Conservation (phyloP, 2,113 vertebrate genomes). For the Antechinus flavipes region DNA sequence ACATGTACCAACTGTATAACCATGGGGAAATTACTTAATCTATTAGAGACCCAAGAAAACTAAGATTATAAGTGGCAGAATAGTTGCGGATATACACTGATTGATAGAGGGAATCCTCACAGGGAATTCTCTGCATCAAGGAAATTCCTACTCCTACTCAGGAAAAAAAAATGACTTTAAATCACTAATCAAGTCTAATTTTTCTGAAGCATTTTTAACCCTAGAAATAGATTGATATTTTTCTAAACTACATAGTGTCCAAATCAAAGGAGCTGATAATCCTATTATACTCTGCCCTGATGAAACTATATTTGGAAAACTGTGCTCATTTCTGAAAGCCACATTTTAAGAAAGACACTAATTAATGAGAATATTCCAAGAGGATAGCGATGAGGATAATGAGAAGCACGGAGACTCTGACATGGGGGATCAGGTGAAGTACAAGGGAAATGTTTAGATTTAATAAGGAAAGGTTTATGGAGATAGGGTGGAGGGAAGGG, state of each 20-base stretch:
- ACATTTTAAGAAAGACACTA: background rate
- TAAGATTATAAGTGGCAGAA: too few relatives aligned
- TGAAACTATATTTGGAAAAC: background rate
- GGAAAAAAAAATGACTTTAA: background rate
- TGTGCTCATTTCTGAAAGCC: background rate
- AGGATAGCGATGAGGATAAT: background rate
- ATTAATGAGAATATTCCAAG: background rate
- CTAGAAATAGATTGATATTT: background rate
- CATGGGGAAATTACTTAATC: too few relatives aligned
- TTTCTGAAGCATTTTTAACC: background rate
- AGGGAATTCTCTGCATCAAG: too few relatives aligned
- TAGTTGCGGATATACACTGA: too few relatives aligned
- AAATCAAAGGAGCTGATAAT: background rate
- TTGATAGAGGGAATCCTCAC: too few relatives aligned
- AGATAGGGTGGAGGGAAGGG: background rate
- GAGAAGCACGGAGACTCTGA: background rate
- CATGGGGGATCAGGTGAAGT: background rate
- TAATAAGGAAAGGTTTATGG: background rate
- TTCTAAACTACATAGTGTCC: background rate
- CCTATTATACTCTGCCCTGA: background rate
- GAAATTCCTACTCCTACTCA: background rate
- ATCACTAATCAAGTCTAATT: background rate
- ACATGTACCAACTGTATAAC: too few relatives aligned
- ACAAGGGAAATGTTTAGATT: background rate
- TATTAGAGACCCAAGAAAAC: too few relatives aligned